Base-by-base conservation (phyloP, 2,797 vertebrate species). In the Falco columbarius region DNA sequence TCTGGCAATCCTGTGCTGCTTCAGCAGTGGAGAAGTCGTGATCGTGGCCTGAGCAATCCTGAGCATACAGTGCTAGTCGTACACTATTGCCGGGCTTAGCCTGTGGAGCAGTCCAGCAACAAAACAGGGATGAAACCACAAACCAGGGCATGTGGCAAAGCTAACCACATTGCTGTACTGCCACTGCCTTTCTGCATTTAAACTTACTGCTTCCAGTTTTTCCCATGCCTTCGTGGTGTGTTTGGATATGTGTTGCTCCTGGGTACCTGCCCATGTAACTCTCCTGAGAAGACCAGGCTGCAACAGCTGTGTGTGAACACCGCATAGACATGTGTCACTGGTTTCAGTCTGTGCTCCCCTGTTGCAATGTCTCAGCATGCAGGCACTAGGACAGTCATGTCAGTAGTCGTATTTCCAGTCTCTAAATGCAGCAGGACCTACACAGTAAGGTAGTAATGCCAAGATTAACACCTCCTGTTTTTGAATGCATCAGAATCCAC, bases 381-480 rank as follows among this genome's bases (percentile, higher is more conserved):
- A 81, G 52, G 18, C 34, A 7, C 40, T 14, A 16, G 66, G 59
- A 62, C 79, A 77, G 38, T 52, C n/a, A 5, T 9, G 21, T 5
- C 36, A 11, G 32, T 13, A 21, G 88, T 75, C 10, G 0, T 18
- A 54, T 52, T 74, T 77, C 70, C 86, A 83, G 86, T 36, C 23
- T 47, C 59, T 66, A 27, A 38, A 51, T 66, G 90, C 81, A 73
- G 75, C 82, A 93, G 91, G 80, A 90, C 94, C 88, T 59, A n/a
- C 91, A 74, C 36, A 18, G 71, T 21, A 55, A 95, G 91, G 85
- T 68, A 91, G 67, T 24, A 61, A 5, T 34, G 94, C 95, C 95
- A 93, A 12, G 72, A 94, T 92, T 89, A 91, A 89, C 94, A 90
- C 85, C 92, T 88, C 86, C 93, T 85, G 89, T 5, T 93, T 81